Percentiles rank a stretch among this genome's conserved stretches.
These are phyloP conservation scores for Eupithecia insigniata DNA, from an alignment of 2,888 invertebrate genomes.

Conservation along the genomic window DNA sequence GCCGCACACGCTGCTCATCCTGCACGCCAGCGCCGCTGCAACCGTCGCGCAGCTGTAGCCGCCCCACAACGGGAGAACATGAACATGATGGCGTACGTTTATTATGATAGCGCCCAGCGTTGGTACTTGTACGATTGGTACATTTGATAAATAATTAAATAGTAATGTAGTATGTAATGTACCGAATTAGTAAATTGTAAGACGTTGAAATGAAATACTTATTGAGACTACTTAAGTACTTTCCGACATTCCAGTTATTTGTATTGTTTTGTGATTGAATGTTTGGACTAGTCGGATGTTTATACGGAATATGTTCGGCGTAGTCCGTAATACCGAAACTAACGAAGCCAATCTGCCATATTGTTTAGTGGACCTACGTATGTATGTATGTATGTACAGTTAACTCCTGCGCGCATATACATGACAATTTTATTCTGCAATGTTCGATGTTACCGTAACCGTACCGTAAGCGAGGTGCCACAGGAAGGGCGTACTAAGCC, in stretches of 20 bases:
- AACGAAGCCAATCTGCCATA: constrained; percentile 67
- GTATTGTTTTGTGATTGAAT: background rate
- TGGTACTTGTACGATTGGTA: background rate
- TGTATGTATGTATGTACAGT: too few relatives aligned
- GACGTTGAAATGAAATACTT: background rate
- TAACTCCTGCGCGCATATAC: background rate
- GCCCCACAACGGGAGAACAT: too few relatives aligned
- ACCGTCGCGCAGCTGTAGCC: constrained; percentile 50
- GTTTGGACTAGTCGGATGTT: background rate
- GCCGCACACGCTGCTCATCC: constrained; percentile 67
- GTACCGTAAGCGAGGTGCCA: too few relatives aligned
- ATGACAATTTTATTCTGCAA: too few relatives aligned
- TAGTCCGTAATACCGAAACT: constrained; percentile 10
- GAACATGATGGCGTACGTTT: too few relatives aligned
- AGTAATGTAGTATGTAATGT: background rate
- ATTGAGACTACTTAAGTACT: constrained; percentile 1
- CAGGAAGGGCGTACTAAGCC: too few relatives aligned
- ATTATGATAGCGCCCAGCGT: too few relatives aligned
- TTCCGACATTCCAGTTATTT: background rate
- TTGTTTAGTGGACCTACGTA: constrained; percentile 54
- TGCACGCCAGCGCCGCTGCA: constrained; percentile 60
- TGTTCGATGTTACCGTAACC: too few relatives aligned
- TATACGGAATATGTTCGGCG: background rate
- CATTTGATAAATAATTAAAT: background rate
- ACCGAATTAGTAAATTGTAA: constrained; percentile 6